A percentile compares a stretch with the other conserved stretches of the same genome.
phyloP scores from a whole-genome alignment of 1,140 invertebrate species.

The Stratiolaelaps scimitus region DNA sequence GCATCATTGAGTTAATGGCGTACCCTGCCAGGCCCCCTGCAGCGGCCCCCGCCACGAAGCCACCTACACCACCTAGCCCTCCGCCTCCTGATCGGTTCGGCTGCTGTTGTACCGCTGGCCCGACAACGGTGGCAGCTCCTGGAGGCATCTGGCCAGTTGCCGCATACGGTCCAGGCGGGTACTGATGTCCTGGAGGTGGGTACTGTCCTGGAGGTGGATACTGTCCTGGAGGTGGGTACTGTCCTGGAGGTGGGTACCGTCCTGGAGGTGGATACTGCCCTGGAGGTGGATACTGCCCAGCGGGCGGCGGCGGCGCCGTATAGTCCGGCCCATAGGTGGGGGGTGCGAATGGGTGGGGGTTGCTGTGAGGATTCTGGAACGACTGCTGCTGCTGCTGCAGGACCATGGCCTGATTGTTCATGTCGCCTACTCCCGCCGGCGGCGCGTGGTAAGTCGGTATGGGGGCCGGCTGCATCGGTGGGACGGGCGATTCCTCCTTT shows the following conservation, averaged over 20 bases:
- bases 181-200: background rate
- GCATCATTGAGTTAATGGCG: conserved; percentile 20
- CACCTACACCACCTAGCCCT: background rate
- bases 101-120: background rate
- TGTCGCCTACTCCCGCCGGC: background rate
- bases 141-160: too few species aligned
- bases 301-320: background rate
- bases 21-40: conserved; percentile 20
- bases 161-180: too few species aligned
- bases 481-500: background rate
- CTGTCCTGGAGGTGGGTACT: background rate
- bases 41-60: background rate
- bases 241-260: background rate
- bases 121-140: too few species aligned
- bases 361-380: conserved; percentile 28
- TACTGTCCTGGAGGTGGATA: conserved; percentile 16
- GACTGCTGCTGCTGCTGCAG: conserved; percentile 23
- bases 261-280: background rate
- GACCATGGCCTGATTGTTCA: background rate
- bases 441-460: background rate
- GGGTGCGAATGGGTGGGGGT: conserved; percentile 20
- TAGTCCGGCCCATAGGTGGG: background rate
- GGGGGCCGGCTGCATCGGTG: background rate
- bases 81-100: conserved; percentile 2
- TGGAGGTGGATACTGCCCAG: background rate